Evolutionary conservation across 2,888 invertebrate genomes (phyloP), one percentile per base, ranked within the genome.

Genomic region (Adelphocoris suturalis): DNA sequence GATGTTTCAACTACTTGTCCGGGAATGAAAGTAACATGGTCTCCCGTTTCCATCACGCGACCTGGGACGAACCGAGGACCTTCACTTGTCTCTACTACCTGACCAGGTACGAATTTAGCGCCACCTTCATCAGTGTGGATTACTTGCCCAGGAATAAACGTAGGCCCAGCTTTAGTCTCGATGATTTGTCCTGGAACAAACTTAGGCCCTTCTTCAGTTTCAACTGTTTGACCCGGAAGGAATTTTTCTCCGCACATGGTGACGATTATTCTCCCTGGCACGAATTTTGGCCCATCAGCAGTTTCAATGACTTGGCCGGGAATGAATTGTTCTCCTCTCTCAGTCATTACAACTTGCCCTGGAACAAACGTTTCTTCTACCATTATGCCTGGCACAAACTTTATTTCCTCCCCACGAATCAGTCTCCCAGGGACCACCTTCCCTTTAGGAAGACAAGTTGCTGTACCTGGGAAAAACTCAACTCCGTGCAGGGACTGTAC

Each of bases 101-200:
- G 96, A 5, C 96, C 95, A 19, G 95, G 95, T 9, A 95, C 95
- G 92, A 95, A 95, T 91, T 94, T 93, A 27, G 95, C 94, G 75
- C 95, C 95, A 93, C 95, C 95, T 92, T 95, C 94, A 93, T 95
- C 95, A 9, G 95, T 95, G 19, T 93, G 94, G 90, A 97, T 96
- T 12, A 97, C 96, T 93, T 97, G 96, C 47, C 97, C 97, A 0
- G 97, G 96, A 92, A 97, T 96, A 92, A 97, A 96, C 0, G 96
- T 96, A 0, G 96, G 96, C 0, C 96, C 96, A 48, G 95, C 95
- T 93, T 96, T 96, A 0, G 96, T 96, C 93, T 96, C 95, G 87
- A 96, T 95, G 90, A 96, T 96, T 93, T 96, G 96, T 14, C 97
- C 96, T 0, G 97, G 96, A n/a, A 96, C 96, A 92, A 97, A 97